Percentiles rank a stretch among this genome's conserved stretches.
phyloP scores from a whole-genome alignment of 2,113 vertebrate genomes.

The Phaetusa simplex region DNA sequence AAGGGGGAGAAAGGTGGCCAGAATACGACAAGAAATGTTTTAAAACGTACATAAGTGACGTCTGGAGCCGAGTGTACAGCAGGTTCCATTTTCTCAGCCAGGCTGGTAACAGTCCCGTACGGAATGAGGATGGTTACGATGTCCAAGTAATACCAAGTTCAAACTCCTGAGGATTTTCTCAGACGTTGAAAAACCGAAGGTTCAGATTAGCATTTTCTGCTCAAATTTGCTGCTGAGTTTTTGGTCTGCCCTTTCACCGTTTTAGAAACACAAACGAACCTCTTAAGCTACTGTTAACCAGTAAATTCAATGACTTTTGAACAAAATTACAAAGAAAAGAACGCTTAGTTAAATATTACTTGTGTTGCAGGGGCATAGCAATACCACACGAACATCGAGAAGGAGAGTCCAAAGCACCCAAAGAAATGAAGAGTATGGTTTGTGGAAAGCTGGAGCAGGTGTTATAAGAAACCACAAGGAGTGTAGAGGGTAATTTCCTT shows the following conservation, averaged over 20 bases:
- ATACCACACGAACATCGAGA: neutral
- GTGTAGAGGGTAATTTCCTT: neutral
- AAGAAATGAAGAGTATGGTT: neutral
- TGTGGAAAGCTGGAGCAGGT: neutral
- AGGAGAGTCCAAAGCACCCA: neutral
- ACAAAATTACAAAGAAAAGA: neutral
- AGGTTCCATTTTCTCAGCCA: neutral
- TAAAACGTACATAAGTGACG: neutral
- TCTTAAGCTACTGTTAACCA: neutral
- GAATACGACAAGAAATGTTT: neutral
- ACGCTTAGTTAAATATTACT: neutral
- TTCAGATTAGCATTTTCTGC: neutral
- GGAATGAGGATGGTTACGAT: neutral
- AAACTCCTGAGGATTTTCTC: neutral
- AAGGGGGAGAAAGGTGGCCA: neutral
- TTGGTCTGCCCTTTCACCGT: neutral
- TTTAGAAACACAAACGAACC: neutral
- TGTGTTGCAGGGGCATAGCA: neutral
- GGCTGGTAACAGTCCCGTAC: neutral
- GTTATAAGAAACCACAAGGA: neutral
- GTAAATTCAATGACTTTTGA: neutral
- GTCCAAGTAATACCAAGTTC: neutral
- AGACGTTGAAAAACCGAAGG: neutral
- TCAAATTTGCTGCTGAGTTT: neutral
- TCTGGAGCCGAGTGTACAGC: neutral